Conservation (phyloP, 2,113 vertebrate genomes). For the Lipotes vexillifer region DNA sequence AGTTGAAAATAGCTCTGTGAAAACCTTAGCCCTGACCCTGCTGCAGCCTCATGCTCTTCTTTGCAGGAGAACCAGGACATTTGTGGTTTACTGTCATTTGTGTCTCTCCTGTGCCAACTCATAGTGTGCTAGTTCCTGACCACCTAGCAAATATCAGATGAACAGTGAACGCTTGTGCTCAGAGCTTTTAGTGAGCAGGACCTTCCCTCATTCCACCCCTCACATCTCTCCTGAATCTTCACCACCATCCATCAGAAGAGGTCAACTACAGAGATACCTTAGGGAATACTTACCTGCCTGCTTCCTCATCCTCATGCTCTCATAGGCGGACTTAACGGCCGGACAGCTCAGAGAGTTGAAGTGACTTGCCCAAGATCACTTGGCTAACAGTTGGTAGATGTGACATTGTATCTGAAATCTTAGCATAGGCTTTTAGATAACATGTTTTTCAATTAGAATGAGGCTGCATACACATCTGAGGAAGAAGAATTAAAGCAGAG, state of each 20-base stretch:
- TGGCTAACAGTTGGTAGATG: neutral
- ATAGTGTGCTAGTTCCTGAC: neutral
- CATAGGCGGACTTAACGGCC: neutral
- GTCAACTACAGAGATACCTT: neutral
- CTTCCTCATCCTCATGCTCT: rapidly evolving
- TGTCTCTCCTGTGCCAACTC: neutral
- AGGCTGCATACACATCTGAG: neutral
- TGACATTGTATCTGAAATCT: neutral
- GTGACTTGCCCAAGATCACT: too few species aligned
- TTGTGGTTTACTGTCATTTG: neutral
- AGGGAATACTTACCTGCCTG: neutral
- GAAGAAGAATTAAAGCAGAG: neutral
- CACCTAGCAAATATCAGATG: too few species aligned
- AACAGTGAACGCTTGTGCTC: neutral
- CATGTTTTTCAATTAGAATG: neutral
- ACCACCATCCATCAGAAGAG: neutral
- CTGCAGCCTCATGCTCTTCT: neutral
- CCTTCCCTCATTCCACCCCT: neutral
- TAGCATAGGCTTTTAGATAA: neutral
- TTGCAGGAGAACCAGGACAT: neutral
- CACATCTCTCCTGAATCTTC: neutral
- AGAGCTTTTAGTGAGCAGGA: neutral
- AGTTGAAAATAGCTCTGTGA: neutral
- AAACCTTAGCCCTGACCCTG: neutral
- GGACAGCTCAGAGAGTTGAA: neutral